Evolutionary conservation across 2,797 vertebrate genomes (phyloP).

Genomic region (Kryptopterus vitreolus): DNA sequence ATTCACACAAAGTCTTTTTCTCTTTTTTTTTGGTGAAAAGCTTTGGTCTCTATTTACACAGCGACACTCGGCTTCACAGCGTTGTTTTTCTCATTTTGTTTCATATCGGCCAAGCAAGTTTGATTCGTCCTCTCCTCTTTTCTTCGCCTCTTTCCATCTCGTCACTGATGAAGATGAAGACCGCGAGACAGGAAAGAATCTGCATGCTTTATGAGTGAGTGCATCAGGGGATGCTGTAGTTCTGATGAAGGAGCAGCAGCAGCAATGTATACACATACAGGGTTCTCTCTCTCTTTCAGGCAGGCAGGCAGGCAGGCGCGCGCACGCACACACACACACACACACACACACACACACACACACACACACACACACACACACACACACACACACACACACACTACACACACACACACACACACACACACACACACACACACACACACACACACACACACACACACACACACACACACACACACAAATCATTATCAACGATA

Average conservation of each 20-base stretch:
- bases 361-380: slow-evolving; percentile 13
- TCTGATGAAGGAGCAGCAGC: slow-evolving; percentile 43
- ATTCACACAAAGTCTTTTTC: neutral
- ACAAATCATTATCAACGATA: neutral
- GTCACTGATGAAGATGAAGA: slow-evolving; percentile 54
- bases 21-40: slow-evolving; percentile 51
- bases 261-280: slow-evolving; percentile 15
- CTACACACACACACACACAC: slow-evolving; percentile 10
- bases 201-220: slow-evolving; percentile 62
- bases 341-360: neutral
- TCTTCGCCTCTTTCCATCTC: slow-evolving; percentile 59
- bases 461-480: slow-evolving; percentile 4
- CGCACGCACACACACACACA: slow-evolving; percentile 8
- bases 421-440: slow-evolving; percentile 14
- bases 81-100: neutral
- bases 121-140: slow-evolving; percentile 41
- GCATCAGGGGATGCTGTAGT: slow-evolving; percentile 14
- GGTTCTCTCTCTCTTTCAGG: too few species aligned
- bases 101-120: neutral
- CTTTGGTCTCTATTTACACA: slow-evolving; percentile 37
- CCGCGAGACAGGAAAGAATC: slow-evolving; percentile 34
- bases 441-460: slow-evolving; percentile 11
- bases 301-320: neutral
- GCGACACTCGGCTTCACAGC: slow-evolving; percentile 5
- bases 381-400: slow-evolving; percentile 12